Evolutionary conservation across 2,113 vertebrate genomes (phyloP), one percentile per base, ranked within the genome.

Genomic region (Seriola dumerili): DNA sequence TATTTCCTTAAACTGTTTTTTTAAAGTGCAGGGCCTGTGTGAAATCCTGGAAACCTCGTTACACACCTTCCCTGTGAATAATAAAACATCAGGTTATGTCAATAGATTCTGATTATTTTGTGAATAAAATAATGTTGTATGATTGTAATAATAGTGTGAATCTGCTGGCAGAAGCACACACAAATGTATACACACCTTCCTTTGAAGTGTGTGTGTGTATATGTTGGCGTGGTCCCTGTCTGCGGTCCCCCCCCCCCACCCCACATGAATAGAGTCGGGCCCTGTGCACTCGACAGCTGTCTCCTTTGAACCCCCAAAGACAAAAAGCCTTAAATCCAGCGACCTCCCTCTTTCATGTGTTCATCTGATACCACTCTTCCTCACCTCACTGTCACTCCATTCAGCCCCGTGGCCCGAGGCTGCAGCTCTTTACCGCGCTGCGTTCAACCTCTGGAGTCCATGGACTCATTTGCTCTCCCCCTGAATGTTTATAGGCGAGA

Each of bases 301-400:
- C 92, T 94, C 88, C 94, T 95, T 95, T 95, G 94, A 94, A 95
- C 88, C 81, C 80, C 83, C 83, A 93, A 93, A 95, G 90, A 94
- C 92, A 95, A 95, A 94, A 90, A 94, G 86, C 90, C 88, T 88
- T 94, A 95, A 95, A 94, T 95, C 93, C 93, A 87, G 88, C 64
- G 81, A 85, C 88, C 92, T 88, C 87, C 90, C 85, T 78, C 94
- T 95, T 95, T 95, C 92, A 94, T 95, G 90, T 94, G 91, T 93
- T 84, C 91, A 95, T 89, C 85, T 90, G 94, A 94, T 93, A 93
- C 84, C 58, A 16, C 81, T 90, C 92, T 93, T 94, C 91, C 91
- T 92, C 85, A 80, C 86, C 72, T 83, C 23, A 40, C 86, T 85
- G 81, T 88, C 81, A 75, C 83, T 84, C 70, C 74, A 73, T 85